Evolutionary conservation across 2,113 vertebrate genomes (phyloP).

Genomic region (Rhipidura dahli): DNA sequence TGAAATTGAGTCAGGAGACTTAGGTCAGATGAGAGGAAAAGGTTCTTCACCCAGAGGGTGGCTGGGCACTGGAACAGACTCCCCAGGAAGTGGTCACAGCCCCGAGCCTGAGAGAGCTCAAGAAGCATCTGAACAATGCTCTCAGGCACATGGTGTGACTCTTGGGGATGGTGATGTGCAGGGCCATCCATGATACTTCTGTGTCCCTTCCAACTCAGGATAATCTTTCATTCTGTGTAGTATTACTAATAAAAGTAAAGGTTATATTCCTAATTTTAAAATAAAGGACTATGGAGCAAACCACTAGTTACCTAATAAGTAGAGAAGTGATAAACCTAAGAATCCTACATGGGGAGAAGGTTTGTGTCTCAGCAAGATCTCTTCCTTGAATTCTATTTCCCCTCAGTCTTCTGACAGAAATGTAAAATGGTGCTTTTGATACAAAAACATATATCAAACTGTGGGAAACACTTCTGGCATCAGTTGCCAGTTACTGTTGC

Average conservation of each 20-base stretch:
- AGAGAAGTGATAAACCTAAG: not conserved
- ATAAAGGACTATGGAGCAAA: not conserved
- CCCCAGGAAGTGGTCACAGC: not conserved
- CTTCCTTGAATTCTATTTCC: not conserved
- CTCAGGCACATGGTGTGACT: no score
- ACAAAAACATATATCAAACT: not conserved
- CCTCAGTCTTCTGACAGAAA: not conserved
- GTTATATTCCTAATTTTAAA: not conserved
- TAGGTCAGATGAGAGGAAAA: not conserved
- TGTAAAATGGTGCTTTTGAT: not conserved
- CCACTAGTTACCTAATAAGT: not conserved
- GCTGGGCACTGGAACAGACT: not conserved
- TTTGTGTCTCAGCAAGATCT: not conserved
- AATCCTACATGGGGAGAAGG: not conserved
- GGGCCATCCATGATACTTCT: not conserved
- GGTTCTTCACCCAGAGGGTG: not conserved
- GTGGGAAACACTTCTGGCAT: not conserved
- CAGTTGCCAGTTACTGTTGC: not conserved
- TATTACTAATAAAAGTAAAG: not conserved
- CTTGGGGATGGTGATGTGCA: not conserved
- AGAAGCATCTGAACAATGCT: not conserved
- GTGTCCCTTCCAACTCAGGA: not conserved
- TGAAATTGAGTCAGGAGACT: not conserved
- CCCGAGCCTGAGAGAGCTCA: not conserved
- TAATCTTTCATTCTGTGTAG: not conserved